Conservation (phyloP, 2,113 vertebrate species). For the Brachyhypopomus gauderio region DNA sequence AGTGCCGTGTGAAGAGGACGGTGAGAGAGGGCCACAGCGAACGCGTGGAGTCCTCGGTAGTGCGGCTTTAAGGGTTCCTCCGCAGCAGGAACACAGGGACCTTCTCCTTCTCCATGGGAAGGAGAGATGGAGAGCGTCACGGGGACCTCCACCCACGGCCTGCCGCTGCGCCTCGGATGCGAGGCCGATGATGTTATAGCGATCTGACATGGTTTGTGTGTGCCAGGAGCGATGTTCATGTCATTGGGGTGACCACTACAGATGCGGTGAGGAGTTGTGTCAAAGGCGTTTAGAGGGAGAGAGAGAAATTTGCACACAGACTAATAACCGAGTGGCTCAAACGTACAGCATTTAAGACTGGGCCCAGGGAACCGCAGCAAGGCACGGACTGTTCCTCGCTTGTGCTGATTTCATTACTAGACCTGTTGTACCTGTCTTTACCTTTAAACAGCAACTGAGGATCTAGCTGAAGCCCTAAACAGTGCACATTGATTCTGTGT, state of each 20-base stretch:
- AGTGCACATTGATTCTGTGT: slow-evolving; percentile 14
- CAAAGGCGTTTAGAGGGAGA: slow-evolving; percentile 26
- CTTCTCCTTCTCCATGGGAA: no score
- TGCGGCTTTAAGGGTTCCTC: no score
- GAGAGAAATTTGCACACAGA: slow-evolving; percentile 17
- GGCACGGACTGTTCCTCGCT: not conserved
- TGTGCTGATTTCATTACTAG: slow-evolving; percentile 20
- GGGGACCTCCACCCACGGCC: not conserved
- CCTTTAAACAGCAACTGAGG: slow-evolving; percentile 34
- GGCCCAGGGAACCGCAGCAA: slow-evolving; percentile 20
- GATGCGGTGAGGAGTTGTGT: slow-evolving; percentile 30
- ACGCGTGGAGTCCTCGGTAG: no score
- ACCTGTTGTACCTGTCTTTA: no score
- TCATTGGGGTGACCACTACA: slow-evolving; percentile 44
- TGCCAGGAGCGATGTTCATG: slow-evolving; percentile 14
- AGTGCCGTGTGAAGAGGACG: no score
- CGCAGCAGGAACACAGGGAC: no score
- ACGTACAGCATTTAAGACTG: not conserved
- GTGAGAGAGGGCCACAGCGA: no score
- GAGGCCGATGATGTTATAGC: slow-evolving; percentile 41
- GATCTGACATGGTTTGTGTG: slow-evolving; percentile 24
- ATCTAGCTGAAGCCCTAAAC: slow-evolving; percentile 44
- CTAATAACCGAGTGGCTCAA: not conserved
- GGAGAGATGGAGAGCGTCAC: no score
- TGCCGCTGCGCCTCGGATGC: slow-evolving; percentile 4